Conservation (phyloP, 2,797 vertebrate species). For the Rhincodon typus region DNA sequence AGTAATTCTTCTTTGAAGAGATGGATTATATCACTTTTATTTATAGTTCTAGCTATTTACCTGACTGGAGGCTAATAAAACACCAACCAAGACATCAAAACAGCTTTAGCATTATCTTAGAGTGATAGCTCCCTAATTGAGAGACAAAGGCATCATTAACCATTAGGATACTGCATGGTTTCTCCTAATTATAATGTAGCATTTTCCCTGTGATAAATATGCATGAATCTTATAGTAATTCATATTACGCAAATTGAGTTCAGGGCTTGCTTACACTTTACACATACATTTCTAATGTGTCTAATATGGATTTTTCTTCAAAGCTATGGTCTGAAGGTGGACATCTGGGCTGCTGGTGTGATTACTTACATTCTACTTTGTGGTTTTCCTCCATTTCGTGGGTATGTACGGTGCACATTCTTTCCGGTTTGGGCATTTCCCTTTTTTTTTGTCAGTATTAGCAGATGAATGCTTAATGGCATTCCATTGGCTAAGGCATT, state of each 20-base stretch:
- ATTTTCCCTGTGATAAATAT: neutral
- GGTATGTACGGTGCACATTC: constrained; percentile 61
- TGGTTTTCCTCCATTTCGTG: constrained; percentile 90
- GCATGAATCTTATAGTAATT: neutral
- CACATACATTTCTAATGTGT: neutral
- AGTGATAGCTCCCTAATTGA: neutral
- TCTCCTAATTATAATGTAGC: neutral
- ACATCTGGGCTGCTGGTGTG: constrained; percentile 94
- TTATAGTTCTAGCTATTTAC: neutral
- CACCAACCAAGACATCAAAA: neutral
- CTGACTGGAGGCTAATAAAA: neutral
- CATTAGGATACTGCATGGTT: neutral
- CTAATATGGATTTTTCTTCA: neutral
- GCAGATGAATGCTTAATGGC: neutral
- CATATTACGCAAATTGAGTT: neutral
- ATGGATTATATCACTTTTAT: neutral
- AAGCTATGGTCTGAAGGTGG: constrained; percentile 92
- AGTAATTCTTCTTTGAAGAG: neutral
- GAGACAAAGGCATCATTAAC: neutral
- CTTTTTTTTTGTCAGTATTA: neutral
- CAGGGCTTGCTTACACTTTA: neutral
- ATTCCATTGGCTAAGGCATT: neutral
- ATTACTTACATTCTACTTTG: constrained; percentile 94
- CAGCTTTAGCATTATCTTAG: neutral
- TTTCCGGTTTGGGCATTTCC: neutral